Evolutionary conservation across 2,888 invertebrate genomes (phyloP).

Genomic region (Noctua janthina): DNA sequence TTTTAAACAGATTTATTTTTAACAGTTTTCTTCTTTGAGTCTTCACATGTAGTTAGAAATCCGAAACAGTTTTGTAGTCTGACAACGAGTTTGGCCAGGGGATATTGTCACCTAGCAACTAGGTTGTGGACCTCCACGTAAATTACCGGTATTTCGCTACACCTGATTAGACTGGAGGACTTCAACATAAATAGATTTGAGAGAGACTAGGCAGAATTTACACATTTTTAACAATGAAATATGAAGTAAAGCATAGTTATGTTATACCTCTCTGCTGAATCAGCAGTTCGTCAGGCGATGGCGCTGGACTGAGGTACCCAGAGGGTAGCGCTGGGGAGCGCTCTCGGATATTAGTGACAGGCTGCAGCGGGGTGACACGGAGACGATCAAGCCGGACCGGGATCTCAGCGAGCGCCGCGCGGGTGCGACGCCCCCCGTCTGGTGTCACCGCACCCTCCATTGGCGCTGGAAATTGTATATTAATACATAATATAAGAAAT

Average conservation of each 20-base stretch:
- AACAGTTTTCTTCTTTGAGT: background rate
- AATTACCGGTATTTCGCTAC: background rate
- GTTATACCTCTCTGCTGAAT: too few species aligned
- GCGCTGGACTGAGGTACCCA: slow-evolving; percentile 76
- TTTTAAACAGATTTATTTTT: background rate
- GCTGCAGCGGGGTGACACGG: slow-evolving; percentile 84
- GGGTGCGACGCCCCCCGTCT: slow-evolving; percentile 87
- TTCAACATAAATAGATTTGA: too few species aligned
- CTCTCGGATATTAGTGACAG: slow-evolving; percentile 83
- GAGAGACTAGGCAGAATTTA: too few species aligned
- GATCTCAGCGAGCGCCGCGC: slow-evolving; percentile 91
- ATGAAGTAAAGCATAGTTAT: too few species aligned
- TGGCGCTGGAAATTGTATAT: slow-evolving; percentile 41
- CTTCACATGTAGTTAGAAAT: background rate
- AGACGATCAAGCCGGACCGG: slow-evolving; percentile 90
- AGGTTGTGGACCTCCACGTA: background rate
- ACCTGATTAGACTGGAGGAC: too few species aligned
- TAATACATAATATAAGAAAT: background rate
- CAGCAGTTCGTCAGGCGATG: too few species aligned
- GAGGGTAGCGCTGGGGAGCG: slow-evolving; percentile 87
- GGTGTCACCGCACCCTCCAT: slow-evolving; percentile 85
- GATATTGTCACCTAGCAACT: background rate
- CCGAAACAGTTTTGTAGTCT: background rate
- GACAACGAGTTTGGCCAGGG: background rate
- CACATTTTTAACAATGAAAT: too few species aligned